These are phyloP conservation scores for Lagria hirta DNA, from an alignment of 2,888 invertebrate species.

Conservation along the genomic window DNA sequence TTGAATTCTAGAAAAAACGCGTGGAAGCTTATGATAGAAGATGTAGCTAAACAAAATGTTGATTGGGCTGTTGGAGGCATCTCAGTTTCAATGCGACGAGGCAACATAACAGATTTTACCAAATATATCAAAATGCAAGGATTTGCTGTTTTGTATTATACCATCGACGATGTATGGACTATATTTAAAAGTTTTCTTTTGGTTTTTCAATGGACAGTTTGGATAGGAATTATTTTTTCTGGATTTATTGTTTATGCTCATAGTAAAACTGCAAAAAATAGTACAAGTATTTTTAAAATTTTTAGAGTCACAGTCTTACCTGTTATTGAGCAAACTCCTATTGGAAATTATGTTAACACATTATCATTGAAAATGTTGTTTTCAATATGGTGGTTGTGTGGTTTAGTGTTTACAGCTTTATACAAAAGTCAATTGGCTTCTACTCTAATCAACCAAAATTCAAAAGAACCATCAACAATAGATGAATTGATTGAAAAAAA, in stretches of 20 bases:
- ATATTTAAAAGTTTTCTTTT: conserved; percentile 11
- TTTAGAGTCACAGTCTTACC: conserved; percentile 4
- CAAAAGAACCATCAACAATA: conserved; percentile 16
- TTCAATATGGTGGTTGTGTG: conserved; percentile 30
- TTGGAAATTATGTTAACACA: too few species aligned
- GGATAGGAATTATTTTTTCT: conserved; percentile 8
- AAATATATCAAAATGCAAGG: conserved; percentile 23
- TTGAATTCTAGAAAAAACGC: conserved; percentile 15
- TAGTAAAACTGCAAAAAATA: too few species aligned
- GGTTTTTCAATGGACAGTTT: conserved; percentile 10
- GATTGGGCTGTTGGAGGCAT: conserved; percentile 31
- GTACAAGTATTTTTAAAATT: too few species aligned
- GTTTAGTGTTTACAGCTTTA: conserved; percentile 21
- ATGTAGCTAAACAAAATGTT: conserved; percentile 19
- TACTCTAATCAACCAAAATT: conserved; percentile 18
- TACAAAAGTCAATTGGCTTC: conserved; percentile 29
- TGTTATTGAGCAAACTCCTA: conserved; percentile 21
- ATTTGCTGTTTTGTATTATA: conserved; percentile 10
- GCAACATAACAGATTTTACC: conserved; percentile 23
- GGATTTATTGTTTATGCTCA: too few species aligned
- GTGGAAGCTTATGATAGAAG: conserved; percentile 26
- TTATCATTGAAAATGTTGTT: conserved; percentile 22
- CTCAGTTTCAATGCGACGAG: conserved; percentile 18
- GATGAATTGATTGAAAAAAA: conserved; percentile 20
- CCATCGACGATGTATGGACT: conserved; percentile 9